Percentiles rank a stretch among this genome's conserved stretches.
phyloP scores from a whole-genome alignment of 2,113 vertebrate species.

The Labeo catla region DNA sequence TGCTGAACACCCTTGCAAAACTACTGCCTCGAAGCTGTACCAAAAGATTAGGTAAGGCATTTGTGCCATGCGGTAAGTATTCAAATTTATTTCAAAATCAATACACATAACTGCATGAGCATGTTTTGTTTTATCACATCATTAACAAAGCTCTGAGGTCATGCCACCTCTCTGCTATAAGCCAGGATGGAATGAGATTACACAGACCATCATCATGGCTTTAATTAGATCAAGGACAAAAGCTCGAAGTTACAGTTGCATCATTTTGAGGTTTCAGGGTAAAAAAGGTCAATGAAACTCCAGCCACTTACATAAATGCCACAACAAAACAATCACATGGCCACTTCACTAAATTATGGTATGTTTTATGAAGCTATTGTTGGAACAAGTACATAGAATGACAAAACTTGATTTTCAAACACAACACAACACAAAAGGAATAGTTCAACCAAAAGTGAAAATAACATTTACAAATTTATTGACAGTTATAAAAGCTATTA shows the following conservation, averaged over 20 bases:
- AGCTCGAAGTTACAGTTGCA: background rate
- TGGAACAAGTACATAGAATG: background rate
- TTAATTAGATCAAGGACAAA: constrained; percentile 1
- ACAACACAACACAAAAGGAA: background rate
- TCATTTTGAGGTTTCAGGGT: background rate
- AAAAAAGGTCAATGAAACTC: background rate
- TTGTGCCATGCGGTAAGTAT: background rate
- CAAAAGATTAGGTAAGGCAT: constrained; percentile 12
- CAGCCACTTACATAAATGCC: background rate
- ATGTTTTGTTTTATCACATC: constrained; percentile 26
- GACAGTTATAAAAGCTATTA: background rate
- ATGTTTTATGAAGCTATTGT: background rate
- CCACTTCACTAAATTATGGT: background rate
- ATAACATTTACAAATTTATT: too few species aligned
- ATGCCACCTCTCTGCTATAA: constrained; percentile 12
- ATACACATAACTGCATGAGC: background rate
- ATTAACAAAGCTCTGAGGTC: background rate
- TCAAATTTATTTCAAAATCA: background rate
- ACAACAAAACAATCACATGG: background rate
- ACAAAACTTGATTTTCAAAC: background rate
- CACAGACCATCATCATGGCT: background rate
- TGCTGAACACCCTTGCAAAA: background rate
- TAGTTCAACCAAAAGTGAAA: background rate
- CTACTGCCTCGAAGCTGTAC: constrained; percentile 14
- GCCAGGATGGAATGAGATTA: constrained; percentile 23